Conservation (phyloP, 1,140 invertebrate genomes). For the Drosophila hydei region DNA sequence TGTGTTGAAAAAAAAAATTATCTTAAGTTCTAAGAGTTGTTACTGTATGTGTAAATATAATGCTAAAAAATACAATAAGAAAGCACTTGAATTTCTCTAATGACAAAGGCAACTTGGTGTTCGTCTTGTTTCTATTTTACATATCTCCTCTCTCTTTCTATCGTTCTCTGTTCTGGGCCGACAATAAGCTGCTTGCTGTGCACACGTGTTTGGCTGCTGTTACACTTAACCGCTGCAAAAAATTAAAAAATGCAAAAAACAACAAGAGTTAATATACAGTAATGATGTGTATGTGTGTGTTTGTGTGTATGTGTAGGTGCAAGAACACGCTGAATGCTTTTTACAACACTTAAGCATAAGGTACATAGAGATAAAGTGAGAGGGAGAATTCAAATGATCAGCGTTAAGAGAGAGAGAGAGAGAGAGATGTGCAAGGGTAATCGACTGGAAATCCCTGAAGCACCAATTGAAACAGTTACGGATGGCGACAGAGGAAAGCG, state of each 20-base stretch:
- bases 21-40: constrained; percentile 26
- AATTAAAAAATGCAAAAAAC: constrained; percentile 3
- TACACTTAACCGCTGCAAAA: constrained; percentile 37
- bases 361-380: constrained; percentile 19
- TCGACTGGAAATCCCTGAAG: constrained; percentile 1
- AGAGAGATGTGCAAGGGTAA: constrained; percentile 4
- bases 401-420: constrained; percentile 37
- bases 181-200: constrained; percentile 17
- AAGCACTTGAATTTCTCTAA: constrained; percentile 70
- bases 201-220: constrained; percentile 10
- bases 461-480: constrained; percentile 17
- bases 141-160: not conserved
- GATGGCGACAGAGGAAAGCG: constrained; percentile 20
- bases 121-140: constrained; percentile 26
- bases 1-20: constrained; percentile 13
- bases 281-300: not conserved
- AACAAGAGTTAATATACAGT: constrained; percentile 11
- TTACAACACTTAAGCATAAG: constrained; percentile 29
- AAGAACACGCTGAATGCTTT: constrained; percentile 3
- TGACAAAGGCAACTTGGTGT: constrained; percentile 73
- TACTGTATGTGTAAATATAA: constrained; percentile 25
- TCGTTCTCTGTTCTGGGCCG: not conserved
- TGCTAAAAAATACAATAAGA: constrained; percentile 52
- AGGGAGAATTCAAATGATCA: constrained; percentile 6
- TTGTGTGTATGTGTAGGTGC: not conserved